Conservation (phyloP, 2,113 vertebrate genomes). For the Etia nguti region DNA sequence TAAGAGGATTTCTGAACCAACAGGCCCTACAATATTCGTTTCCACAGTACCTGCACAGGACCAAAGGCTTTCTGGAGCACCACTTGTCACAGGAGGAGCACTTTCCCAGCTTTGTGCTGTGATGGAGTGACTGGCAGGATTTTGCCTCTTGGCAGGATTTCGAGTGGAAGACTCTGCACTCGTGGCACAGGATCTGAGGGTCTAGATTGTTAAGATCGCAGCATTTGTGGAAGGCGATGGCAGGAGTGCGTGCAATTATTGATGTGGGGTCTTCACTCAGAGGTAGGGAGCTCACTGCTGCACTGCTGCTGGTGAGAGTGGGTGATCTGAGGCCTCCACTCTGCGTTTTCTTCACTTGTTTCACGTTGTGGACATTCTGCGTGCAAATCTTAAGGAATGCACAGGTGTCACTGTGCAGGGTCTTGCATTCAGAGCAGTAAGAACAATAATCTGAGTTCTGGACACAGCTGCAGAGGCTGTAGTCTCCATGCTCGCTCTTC, state of each 20-base stretch:
- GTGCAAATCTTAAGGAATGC: not conserved
- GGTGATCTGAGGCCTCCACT: not conserved
- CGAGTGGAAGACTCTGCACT: constrained; percentile 53
- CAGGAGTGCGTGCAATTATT: not conserved
- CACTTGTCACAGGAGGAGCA: constrained; percentile 29
- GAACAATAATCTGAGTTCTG: fast-evolving
- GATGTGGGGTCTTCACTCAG: not conserved
- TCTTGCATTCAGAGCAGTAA: constrained; percentile 22
- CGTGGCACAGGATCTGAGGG: constrained; percentile 37
- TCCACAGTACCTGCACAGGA: constrained; percentile 63
- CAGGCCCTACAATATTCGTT: constrained; percentile 44
- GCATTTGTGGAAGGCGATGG: constrained; percentile 50
- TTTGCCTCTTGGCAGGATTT: not conserved
- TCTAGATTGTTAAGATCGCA: constrained; percentile 2
- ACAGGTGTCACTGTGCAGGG: not conserved
- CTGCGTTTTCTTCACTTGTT: not conserved
- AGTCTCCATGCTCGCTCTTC: not conserved
- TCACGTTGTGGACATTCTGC: fast-evolving
- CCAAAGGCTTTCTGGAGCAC: constrained; percentile 15
- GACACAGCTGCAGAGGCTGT: constrained; percentile 21
- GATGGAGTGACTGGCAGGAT: constrained; percentile 17
- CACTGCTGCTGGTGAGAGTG: not conserved
- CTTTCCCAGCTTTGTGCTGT: fast-evolving
- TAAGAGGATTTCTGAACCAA: constrained; percentile 51
- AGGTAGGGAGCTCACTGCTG: not conserved